Conservation (phyloP, 2,888 invertebrate genomes). For the Nebria salina region DNA sequence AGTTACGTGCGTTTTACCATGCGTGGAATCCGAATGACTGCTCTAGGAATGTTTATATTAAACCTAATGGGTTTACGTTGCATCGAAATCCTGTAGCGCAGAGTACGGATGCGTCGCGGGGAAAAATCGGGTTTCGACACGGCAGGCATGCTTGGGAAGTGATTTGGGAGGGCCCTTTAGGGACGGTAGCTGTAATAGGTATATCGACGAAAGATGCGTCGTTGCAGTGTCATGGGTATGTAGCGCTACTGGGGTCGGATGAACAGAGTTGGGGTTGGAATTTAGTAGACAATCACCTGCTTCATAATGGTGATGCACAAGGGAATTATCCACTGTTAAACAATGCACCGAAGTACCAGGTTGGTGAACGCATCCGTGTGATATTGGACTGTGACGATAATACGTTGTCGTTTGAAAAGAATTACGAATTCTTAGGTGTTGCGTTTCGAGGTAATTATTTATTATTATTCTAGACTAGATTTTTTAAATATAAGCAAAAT, state of each 20-base stretch:
- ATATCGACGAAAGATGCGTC: conserved; percentile 94
- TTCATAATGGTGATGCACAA: conserved; percentile 95
- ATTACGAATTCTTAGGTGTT: conserved; percentile 97
- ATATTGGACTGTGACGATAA: conserved; percentile 98
- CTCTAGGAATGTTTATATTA: conserved; percentile 95
- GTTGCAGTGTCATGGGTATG: conserved; percentile 94
- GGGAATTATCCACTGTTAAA: conserved; percentile 93
- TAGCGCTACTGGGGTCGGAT: conserved; percentile 92
- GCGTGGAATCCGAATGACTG: conserved; percentile 98
- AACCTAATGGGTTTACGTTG: conserved; percentile 95
- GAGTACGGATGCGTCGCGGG: conserved; percentile 94
- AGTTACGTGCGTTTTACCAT: conserved; percentile 91
- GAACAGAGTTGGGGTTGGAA: conserved; percentile 99
- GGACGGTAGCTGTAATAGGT: conserved; percentile 97
- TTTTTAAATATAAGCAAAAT: neutral
- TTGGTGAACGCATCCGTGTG: conserved; percentile 96
- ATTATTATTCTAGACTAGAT: neutral
- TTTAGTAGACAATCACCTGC: conserved; percentile 94
- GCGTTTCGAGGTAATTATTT: conserved; percentile 84
- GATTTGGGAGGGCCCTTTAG: conserved; percentile 97
- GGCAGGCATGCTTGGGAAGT: conserved; percentile 98
- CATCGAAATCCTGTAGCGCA: conserved; percentile 99
- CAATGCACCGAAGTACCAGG: conserved; percentile 98
- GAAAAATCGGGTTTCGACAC: conserved; percentile 88
- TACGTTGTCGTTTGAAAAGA: conserved; percentile 96